phyloP scores from a whole-genome alignment of 2,888 invertebrate species.

The Crossocerus cetratus region DNA sequence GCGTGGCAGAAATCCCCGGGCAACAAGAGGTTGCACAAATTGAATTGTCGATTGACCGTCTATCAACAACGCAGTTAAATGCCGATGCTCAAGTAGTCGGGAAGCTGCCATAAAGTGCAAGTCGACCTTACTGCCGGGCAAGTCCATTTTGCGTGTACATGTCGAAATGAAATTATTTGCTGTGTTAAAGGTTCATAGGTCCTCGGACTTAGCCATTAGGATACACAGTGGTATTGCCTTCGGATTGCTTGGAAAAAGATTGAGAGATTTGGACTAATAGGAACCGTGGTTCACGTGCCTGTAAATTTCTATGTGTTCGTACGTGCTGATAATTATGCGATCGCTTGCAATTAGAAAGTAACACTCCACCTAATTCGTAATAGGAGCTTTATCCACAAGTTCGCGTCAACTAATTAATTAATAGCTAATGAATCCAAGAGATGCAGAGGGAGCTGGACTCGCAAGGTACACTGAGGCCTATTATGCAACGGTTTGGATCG shows the following conservation, averaged over 20 bases:
- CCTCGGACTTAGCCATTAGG: too few relatives aligned
- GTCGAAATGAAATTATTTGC: neutral
- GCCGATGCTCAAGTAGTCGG: constrained; percentile 13
- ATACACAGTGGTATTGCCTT: too few relatives aligned
- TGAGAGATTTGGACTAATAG: constrained; percentile 43
- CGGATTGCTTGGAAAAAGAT: constrained; percentile 15
- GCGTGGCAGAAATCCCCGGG: constrained; percentile 1
- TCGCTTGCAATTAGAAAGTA: too few relatives aligned
- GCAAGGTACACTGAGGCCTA: too few relatives aligned
- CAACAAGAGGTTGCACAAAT: constrained; percentile 20
- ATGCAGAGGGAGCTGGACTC: constrained; percentile 18
- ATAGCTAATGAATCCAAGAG: neutral
- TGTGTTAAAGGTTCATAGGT: neutral
- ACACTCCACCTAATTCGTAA: neutral
- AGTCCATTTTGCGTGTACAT: neutral
- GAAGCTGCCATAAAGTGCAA: neutral
- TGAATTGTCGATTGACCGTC: constrained; percentile 49
- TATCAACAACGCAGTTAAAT: constrained; percentile 43
- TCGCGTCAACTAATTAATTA: too few relatives aligned
- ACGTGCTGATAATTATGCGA: too few relatives aligned
- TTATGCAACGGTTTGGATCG: too few relatives aligned
- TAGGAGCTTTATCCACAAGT: neutral
- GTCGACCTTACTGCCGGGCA: neutral
- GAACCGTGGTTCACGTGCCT: constrained; percentile 41
- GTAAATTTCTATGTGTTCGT: too few relatives aligned